Conservation (phyloP, 2,888 invertebrate species). For the Erebia ligea region DNA sequence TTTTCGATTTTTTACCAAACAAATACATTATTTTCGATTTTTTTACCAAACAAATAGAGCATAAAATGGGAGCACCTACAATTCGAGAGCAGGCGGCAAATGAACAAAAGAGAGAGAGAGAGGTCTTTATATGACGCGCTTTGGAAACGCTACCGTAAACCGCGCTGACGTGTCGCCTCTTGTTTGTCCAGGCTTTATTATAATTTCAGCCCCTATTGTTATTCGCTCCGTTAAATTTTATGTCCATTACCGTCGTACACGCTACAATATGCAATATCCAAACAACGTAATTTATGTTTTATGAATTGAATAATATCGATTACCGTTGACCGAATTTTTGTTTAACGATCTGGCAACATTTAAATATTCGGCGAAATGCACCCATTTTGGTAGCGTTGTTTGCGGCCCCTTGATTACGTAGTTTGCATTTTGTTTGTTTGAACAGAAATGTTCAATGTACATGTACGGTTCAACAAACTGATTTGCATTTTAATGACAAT, state of each 20-base stretch:
- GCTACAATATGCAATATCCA: slow-evolving; percentile 47
- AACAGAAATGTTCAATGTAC: background rate
- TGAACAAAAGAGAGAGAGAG: no score
- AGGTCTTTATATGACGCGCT: no score
- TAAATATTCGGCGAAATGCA: slow-evolving; percentile 30
- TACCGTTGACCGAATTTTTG: slow-evolving; percentile 46
- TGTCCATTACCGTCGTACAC: slow-evolving; percentile 49
- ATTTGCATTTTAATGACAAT: slow-evolving; percentile 16
- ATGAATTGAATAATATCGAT: slow-evolving; percentile 49
- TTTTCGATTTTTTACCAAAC: no score
- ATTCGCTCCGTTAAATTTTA: slow-evolving; percentile 50
- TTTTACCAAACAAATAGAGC: no score
- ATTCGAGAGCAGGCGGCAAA: no score
- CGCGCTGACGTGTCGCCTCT: no score
- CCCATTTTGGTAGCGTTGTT: slow-evolving; percentile 34
- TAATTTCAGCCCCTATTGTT: slow-evolving; percentile 49
- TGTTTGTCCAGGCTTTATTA: slow-evolving; percentile 44
- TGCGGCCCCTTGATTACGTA: slow-evolving; percentile 38
- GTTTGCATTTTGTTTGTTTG: slow-evolving; percentile 6
- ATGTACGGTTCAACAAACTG: slow-evolving; percentile 3
- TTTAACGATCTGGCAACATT: slow-evolving; percentile 46
- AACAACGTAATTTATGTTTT: slow-evolving; percentile 48
- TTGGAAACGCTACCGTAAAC: no score
- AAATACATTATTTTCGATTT: no score
- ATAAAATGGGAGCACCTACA: no score